These are phyloP conservation scores for Aurelia sp. DNA, from an alignment of 30 jellyfish, hydroid and myxozoan genomes.

Conservation along the genomic window DNA sequence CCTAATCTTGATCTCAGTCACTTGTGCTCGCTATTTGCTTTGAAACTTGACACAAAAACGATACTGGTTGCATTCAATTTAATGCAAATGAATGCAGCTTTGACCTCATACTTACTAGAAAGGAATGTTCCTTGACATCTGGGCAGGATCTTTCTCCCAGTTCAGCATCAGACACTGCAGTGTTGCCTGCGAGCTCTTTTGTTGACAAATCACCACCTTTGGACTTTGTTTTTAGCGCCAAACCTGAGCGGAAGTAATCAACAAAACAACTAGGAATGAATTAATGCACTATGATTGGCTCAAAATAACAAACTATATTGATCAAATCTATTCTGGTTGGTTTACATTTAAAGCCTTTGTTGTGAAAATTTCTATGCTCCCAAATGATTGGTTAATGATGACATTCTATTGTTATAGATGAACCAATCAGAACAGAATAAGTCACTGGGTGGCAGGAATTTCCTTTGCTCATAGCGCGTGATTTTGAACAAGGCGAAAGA, in stretches of 20 bases:
- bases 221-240: conserved; percentile 71
- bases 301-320: not conserved
- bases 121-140: no score
- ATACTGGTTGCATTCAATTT: no score
- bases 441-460: conserved; percentile 89
- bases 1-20: no score
- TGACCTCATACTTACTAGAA: no score
- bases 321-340: not conserved
- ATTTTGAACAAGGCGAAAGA: conserved; percentile 96
- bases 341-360: not conserved
- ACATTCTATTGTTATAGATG: conserved; percentile 36
- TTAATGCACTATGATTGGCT: not conserved
- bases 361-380: not conserved
- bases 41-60: not conserved
- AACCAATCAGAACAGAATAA: conserved; percentile 37
- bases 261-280: not conserved
- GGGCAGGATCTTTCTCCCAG: no score
- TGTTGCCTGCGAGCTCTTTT: no score
- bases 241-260: conserved; percentile 32
- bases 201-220: not conserved
- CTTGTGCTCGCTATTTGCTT: not conserved
- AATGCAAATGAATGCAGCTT: no score
- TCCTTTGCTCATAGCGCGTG: conserved; percentile 96
- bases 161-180: no score
- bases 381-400: conserved; percentile 13